phyloP scores from a whole-genome alignment of 2,113 vertebrate species.

The Cebidichthys violaceus region DNA sequence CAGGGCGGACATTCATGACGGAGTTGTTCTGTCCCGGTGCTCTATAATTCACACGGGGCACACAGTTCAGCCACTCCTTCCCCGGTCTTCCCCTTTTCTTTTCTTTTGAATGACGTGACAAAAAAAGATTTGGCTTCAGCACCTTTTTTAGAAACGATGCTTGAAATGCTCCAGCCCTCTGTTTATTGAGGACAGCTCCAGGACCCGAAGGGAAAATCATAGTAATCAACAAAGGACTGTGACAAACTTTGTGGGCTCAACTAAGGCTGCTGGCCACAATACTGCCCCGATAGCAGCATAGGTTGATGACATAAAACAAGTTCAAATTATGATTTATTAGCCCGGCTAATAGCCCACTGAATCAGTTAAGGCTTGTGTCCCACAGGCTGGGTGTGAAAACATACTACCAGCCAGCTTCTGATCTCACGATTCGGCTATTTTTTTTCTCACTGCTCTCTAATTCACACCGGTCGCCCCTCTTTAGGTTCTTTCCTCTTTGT shows the following conservation, averaged over 20 bases:
- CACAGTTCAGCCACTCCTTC: constrained; percentile 62
- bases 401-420: constrained; percentile 59
- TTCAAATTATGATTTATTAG: constrained; percentile 64
- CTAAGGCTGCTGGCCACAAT: not conserved
- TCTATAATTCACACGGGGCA: constrained; percentile 67
- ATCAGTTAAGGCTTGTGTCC: constrained; percentile 51
- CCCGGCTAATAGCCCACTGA: constrained; percentile 31
- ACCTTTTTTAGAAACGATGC: constrained; percentile 38
- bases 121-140: constrained; percentile 41
- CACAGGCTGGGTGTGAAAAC: constrained; percentile 49
- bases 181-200: constrained; percentile 1
- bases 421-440: constrained; percentile 64
- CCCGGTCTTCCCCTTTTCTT: constrained; percentile 24
- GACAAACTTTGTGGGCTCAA: constrained; percentile 24
- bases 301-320: constrained; percentile 24
- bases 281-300: not conserved
- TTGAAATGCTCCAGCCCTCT: constrained; percentile 45
- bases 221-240: constrained; percentile 49
- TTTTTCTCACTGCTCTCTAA: constrained; percentile 48
- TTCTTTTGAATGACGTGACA: constrained; percentile 36
- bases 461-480: constrained; percentile 41
- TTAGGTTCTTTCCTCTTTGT: constrained; percentile 11
- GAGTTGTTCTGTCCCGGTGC: constrained; percentile 53
- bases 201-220: constrained; percentile 27
- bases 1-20: constrained; percentile 56